Percentiles rank a stretch among this genome's conserved stretches.
Evolutionary conservation across 2,797 vertebrate genomes (phyloP).

Genomic region (Hirundo rustica): DNA sequence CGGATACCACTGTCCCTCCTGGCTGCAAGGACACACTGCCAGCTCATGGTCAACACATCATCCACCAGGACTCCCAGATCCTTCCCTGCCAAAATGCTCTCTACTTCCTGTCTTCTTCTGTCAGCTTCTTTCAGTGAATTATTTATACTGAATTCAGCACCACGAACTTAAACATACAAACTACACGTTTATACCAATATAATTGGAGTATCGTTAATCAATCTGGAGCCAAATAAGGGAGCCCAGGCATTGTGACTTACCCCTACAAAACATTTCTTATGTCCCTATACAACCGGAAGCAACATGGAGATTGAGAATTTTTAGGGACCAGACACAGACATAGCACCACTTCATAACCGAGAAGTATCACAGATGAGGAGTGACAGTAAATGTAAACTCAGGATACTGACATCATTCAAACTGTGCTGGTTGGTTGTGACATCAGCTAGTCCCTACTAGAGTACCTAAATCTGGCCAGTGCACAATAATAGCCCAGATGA

Average conservation of each 20-base stretch:
- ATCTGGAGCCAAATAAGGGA: not conserved
- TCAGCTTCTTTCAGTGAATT: not conserved
- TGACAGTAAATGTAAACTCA: not conserved
- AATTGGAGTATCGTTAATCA: not conserved
- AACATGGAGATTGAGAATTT: not conserved
- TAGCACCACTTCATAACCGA: not conserved
- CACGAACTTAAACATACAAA: not conserved
- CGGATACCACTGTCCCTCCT: not conserved
- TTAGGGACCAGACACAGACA: not conserved
- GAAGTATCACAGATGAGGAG: not conserved
- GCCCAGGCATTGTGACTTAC: not conserved
- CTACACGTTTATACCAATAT: not conserved
- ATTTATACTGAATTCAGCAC: not conserved
- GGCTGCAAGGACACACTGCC: not conserved
- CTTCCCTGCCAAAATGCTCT: not conserved
- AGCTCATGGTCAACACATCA: not conserved
- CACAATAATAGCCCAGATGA: not conserved
- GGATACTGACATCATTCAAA: not conserved
- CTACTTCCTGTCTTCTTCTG: not conserved
- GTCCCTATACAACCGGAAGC: not conserved
- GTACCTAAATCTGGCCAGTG: not conserved
- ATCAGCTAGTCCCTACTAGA: not conserved
- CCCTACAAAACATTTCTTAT: not conserved
- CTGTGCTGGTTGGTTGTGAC: not conserved
- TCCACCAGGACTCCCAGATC: not conserved